A percentile compares a stretch with the other conserved stretches of the same genome.
Conservation (phyloP, 2,888 invertebrate genomes). For the Microctonus hyperodae region DNA sequence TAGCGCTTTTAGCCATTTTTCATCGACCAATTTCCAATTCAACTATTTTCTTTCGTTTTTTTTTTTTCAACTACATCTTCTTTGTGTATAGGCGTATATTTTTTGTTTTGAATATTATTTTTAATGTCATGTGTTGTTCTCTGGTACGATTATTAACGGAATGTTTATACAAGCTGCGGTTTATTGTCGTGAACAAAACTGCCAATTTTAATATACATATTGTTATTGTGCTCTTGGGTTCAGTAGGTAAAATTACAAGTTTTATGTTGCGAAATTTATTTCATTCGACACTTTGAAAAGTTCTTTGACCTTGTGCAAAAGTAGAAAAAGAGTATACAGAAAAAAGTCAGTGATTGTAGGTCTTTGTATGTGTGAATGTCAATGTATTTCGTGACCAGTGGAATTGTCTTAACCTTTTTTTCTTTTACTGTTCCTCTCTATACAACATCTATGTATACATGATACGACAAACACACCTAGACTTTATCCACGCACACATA, state of each 20-base stretch:
- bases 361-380: slow-evolving; percentile 39
- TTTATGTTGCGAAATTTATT: not conserved
- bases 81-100: not conserved
- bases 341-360: slow-evolving; percentile 36
- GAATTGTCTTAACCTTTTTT: slow-evolving; percentile 46
- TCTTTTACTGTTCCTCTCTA: slow-evolving; percentile 33
- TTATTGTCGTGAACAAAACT: too few relatives aligned
- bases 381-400: not conserved
- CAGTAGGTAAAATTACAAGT: not conserved
- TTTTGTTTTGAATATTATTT: not conserved
- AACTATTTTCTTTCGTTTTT: not conserved
- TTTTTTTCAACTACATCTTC: not conserved
- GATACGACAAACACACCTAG: too few relatives aligned
- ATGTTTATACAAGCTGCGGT: too few relatives aligned
- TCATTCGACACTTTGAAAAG: not conserved
- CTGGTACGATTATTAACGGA: too few relatives aligned
- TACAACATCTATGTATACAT: too few relatives aligned
- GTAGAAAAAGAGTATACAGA: not conserved
- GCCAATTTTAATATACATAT: too few relatives aligned
- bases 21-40: slow-evolving; percentile 4
- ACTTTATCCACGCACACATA: too few relatives aligned
- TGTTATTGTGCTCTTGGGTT: too few relatives aligned
- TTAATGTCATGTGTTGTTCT: not conserved
- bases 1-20: not conserved
- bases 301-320: slow-evolving; percentile 6